Evolutionary conservation across 2,888 invertebrate species (phyloP).

Genomic region (Galerucella nymphaeae): DNA sequence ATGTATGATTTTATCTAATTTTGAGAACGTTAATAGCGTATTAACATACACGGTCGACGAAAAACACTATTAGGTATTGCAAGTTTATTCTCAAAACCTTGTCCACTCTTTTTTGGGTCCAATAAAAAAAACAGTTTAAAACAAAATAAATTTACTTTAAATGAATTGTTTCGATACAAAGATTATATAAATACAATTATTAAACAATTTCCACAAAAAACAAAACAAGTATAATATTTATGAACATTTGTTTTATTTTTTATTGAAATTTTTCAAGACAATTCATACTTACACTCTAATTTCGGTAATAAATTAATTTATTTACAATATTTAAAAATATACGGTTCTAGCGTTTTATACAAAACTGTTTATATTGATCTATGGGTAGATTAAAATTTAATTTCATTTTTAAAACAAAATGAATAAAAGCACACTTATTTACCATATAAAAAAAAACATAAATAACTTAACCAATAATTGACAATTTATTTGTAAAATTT

Average conservation of each 20-base stretch:
- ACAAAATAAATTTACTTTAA: constrained; percentile 5
- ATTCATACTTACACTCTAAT: constrained; percentile 2
- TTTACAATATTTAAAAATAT: constrained; percentile 27
- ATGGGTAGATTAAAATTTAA: constrained; percentile 14
- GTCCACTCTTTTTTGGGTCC: no score
- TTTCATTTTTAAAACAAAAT: constrained; percentile 33
- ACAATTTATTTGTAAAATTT: neutral
- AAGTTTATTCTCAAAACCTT: no score
- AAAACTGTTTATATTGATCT: constrained; percentile 9
- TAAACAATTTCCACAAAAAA: neutral
- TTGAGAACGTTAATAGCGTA: no score
- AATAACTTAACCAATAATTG: constrained; percentile 9
- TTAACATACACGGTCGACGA: no score
- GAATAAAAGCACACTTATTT: constrained; percentile 12
- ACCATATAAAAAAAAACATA: constrained; percentile 1
- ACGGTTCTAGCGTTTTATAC: constrained; percentile 19
- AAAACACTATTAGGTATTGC: no score
- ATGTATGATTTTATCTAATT: no score
- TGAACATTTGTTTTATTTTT: neutral
- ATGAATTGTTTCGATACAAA: neutral
- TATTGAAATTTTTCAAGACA: neutral
- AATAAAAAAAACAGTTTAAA: neutral
- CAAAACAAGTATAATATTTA: neutral
- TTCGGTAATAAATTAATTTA: constrained; percentile 31
- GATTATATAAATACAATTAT: constrained; percentile 1